Evolutionary conservation across 2,113 vertebrate genomes (phyloP).

Genomic region (Lepus americanus): DNA sequence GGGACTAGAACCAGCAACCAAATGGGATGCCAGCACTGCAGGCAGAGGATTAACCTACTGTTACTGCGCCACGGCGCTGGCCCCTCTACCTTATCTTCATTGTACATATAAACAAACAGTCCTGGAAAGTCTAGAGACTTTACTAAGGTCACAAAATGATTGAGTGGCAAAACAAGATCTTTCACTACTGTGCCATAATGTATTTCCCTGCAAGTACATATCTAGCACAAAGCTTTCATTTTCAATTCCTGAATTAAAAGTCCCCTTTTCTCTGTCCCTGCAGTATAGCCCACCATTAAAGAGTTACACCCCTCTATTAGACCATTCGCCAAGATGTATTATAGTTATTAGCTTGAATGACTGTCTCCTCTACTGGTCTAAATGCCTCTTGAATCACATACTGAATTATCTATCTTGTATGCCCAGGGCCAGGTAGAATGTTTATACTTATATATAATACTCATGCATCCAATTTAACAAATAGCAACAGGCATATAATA

Average conservation of each 20-base stretch:
- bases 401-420: constrained; percentile 4
- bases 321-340: neutral
- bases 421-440: neutral
- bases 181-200: neutral
- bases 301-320: neutral
- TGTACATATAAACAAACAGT: constrained; percentile 27
- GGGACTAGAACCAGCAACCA: too few species aligned
- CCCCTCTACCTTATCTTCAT: neutral
- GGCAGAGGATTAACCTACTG: too few species aligned
- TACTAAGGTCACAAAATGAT: neutral
- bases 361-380: neutral
- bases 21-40: too few species aligned
- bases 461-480: neutral
- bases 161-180: neutral
- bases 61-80: too few species aligned
- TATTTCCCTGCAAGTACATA: neutral
- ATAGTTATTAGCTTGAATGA: constrained; percentile 17
- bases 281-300: neutral
- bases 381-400: neutral
- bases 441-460: neutral
- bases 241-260: neutral
- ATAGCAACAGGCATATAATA: neutral
- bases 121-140: neutral
- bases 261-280: neutral
- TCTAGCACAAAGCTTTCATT: neutral